Evolutionary conservation across 1,140 invertebrate species (phyloP).

Genomic region (Microplitis mediator): DNA sequence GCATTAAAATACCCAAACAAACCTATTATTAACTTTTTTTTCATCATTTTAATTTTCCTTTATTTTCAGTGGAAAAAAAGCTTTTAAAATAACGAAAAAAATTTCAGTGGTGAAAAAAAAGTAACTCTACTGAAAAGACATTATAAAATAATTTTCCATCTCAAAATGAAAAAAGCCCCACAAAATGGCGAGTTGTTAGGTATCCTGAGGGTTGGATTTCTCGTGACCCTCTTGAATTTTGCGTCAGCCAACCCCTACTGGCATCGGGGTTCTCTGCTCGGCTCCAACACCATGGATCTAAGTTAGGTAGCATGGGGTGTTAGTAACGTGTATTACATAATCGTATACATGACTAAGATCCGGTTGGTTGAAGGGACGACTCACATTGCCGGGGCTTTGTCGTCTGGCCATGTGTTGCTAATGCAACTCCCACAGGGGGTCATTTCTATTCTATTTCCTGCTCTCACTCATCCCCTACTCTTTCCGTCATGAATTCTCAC

Average conservation of each 20-base stretch:
- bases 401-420: slow-evolving; percentile 61
- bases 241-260: slow-evolving; percentile 35
- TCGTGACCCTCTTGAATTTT: background rate
- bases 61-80: too few relatives aligned
- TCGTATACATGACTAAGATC: slow-evolving; percentile 57
- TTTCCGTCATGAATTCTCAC: background rate
- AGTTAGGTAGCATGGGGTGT: slow-evolving; percentile 32
- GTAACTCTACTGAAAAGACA: background rate
- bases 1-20: too few relatives aligned
- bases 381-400: slow-evolving; percentile 47
- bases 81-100: too few relatives aligned
- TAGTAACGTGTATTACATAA: slow-evolving; percentile 50
- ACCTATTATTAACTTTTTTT: too few relatives aligned
- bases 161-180: slow-evolving; percentile 8
- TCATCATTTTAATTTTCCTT: too few relatives aligned
- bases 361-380: slow-evolving; percentile 25
- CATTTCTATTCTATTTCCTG: slow-evolving; percentile 64
- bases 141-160: background rate
- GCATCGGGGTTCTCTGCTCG: slow-evolving; percentile 29
- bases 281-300: background rate
- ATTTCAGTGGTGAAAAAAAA: background rate
- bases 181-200: slow-evolving; percentile 30
- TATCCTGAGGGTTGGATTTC: slow-evolving; percentile 20
- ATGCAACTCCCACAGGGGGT: slow-evolving; percentile 60
- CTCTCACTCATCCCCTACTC: slow-evolving; percentile 44